These are phyloP conservation scores for Eublepharis macularius DNA, from an alignment of 2,113 vertebrate species.

Conservation along the genomic window DNA sequence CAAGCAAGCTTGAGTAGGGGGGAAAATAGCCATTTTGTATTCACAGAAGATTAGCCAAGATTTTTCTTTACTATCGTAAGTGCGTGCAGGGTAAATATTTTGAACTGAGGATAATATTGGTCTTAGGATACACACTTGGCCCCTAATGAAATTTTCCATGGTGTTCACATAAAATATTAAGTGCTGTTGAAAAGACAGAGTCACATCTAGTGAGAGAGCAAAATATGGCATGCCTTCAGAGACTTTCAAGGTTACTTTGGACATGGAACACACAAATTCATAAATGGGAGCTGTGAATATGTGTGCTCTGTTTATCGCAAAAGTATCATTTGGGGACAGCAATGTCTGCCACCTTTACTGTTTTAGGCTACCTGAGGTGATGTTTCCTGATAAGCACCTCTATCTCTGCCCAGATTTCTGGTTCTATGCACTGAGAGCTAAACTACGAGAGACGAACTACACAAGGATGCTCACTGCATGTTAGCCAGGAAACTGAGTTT, in stretches of 20 bases:
- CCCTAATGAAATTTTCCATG: slow-evolving; percentile 48
- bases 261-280: slow-evolving; percentile 37
- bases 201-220: slow-evolving; percentile 27
- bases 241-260: slow-evolving; percentile 47
- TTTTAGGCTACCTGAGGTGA: neutral
- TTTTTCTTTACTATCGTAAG: slow-evolving; percentile 28
- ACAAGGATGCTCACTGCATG: no score
- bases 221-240: slow-evolving; percentile 31
- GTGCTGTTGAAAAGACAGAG: slow-evolving; percentile 40
- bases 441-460: neutral
- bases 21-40: slow-evolving; percentile 36
- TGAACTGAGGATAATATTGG: slow-evolving; percentile 46
- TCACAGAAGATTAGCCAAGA: slow-evolving; percentile 42
- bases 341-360: neutral
- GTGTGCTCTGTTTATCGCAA: slow-evolving; percentile 58
- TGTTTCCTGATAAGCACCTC: neutral
- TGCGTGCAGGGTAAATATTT: slow-evolving; percentile 56
- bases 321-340: no score
- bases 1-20: slow-evolving; percentile 34
- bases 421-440: neutral
- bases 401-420: neutral
- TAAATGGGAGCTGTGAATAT: slow-evolving; percentile 30
- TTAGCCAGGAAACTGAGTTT: no score
- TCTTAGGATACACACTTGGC: slow-evolving; percentile 44
- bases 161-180: slow-evolving; percentile 62